Conservation (phyloP, 2,113 vertebrate genomes). For the Actenoides lindsayi region DNA sequence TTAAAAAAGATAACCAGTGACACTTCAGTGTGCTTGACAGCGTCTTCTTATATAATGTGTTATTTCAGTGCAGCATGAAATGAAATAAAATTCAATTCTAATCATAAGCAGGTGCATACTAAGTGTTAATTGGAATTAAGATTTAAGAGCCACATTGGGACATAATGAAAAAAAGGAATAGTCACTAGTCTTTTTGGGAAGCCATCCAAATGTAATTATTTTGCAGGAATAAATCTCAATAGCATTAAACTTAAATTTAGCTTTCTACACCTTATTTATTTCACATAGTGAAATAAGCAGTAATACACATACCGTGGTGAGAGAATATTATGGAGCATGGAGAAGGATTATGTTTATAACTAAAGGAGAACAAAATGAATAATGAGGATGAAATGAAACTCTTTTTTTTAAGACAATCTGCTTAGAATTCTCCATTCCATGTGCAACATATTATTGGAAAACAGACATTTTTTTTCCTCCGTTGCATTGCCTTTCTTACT, state of each 20-base stretch:
- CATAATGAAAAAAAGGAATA: background rate
- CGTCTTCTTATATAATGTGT: background rate
- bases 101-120: constrained; percentile 21
- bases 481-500: background rate
- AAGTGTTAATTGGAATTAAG: constrained; percentile 14
- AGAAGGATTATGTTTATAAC: background rate
- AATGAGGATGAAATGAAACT: background rate
- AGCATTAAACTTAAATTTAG: background rate
- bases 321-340: background rate
- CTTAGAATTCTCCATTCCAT: background rate
- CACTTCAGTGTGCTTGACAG: background rate
- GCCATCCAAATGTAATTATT: background rate
- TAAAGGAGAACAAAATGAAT: background rate
- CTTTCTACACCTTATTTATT: background rate
- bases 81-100: constrained; percentile 31
- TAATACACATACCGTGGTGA: background rate
- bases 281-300: background rate
- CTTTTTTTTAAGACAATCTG: background rate
- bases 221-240: background rate
- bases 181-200: background rate
- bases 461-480: background rate
- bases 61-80: background rate
- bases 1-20: background rate
- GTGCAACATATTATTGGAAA: background rate
- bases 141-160: background rate